Evolutionary conservation across 2,888 invertebrate genomes (phyloP).

Genomic region (Stenodera caucasica): DNA sequence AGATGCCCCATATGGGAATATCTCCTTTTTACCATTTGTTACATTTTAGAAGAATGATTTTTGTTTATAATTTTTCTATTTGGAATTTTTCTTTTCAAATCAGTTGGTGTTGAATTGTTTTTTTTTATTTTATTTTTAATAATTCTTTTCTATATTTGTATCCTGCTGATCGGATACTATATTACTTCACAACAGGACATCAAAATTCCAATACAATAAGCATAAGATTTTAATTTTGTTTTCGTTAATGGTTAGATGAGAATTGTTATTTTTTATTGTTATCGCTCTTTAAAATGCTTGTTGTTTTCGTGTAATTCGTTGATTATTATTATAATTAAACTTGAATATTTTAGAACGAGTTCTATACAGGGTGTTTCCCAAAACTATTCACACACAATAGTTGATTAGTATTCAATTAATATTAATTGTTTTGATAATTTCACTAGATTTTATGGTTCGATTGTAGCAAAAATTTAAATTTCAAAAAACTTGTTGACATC

Average conservation of each 20-base stretch:
- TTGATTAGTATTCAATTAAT: too few relatives aligned
- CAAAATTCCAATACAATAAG: constrained; percentile 27
- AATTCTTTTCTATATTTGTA: constrained; percentile 7
- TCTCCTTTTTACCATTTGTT: not conserved
- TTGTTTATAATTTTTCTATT: not conserved
- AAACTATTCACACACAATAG: too few relatives aligned
- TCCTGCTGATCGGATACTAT: constrained; percentile 24
- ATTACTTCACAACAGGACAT: constrained; percentile 24
- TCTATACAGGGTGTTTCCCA: too few relatives aligned
- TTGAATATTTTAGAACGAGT: not conserved
- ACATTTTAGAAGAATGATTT: not conserved
- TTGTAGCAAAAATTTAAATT: too few relatives aligned
- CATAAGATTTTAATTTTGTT: constrained; percentile 21
- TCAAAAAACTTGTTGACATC: not conserved
- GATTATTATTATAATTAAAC: not conserved
- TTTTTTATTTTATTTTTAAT: too few relatives aligned
- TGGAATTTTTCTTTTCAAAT: constrained; percentile 13
- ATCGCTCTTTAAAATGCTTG: not conserved
- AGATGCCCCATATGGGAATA: constrained; percentile 3
- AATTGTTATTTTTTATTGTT: not conserved
- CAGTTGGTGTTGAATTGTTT: constrained; percentile 23
- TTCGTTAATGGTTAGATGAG: not conserved
- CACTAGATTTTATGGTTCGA: too few relatives aligned
- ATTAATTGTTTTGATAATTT: too few relatives aligned
- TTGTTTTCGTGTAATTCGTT: not conserved